These are phyloP conservation scores for Nyctereutes procyonoides DNA, from an alignment of 2,113 vertebrate species.

Conservation along the genomic window DNA sequence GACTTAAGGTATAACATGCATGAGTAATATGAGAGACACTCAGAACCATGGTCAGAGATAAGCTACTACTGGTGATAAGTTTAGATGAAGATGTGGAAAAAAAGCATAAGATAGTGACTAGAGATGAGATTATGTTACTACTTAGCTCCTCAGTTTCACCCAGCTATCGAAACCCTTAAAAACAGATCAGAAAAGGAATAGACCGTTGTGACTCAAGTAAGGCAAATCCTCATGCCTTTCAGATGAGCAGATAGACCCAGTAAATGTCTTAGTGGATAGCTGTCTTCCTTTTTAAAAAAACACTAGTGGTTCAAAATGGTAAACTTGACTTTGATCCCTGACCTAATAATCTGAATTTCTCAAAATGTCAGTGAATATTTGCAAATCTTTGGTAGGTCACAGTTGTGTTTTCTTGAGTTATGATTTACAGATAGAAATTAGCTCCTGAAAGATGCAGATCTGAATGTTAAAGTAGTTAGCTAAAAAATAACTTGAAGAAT, in stretches of 20 bases:
- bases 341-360: background rate
- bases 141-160: background rate
- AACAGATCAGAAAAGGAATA: background rate
- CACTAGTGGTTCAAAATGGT: background rate
- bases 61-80: background rate
- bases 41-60: background rate
- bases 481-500: background rate
- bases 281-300: slow-evolving; percentile 1
- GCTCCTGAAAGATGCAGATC: background rate
- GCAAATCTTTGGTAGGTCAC: background rate
- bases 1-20: background rate
- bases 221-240: background rate
- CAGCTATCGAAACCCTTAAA: background rate
- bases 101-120: background rate
- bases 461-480: slow-evolving; percentile 1
- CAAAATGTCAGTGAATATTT: slow-evolving; percentile 21
- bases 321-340: background rate
- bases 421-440: background rate
- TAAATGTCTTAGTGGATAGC: background rate
- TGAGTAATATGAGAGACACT: slow-evolving; percentile 33
- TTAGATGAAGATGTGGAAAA: background rate
- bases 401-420: background rate
- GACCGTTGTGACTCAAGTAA: background rate
- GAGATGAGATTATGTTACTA: background rate
- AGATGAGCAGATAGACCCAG: background rate